Base-by-base conservation (phyloP, 2,113 vertebrate species). In the Nothocercus julius region DNA sequence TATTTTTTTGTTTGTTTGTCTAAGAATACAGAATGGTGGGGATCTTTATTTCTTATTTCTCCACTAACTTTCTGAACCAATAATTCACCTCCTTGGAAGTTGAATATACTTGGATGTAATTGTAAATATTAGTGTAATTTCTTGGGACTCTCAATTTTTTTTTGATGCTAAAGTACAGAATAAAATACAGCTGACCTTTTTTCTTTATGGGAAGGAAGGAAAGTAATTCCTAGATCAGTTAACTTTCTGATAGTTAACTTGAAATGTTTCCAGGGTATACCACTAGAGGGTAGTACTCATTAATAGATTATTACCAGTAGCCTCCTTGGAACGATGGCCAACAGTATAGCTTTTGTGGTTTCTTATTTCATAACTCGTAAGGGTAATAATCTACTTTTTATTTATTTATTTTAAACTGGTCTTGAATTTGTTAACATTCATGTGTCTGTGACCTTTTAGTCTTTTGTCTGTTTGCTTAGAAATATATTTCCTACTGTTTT, bases 271-370 rank as follows among this genome's bases (percentile, higher is more conserved):
- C 92, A 34, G 16, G 42, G 17, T 61, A 4, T 4, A 79, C 95
- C 95, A 82, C 92, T 89, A 96, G 95, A 93, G 90, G 95, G 95
- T 72, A 86, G 86, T 97, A 84, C 90, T 79, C 74, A 25, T 62
- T 93, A 81, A 38, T 34, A 54, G 49, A 73, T 89, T 25, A 0
- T 66, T 72, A 3, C 32, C 54, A 56, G 9, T 66, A n/a, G 4
- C 51, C 5, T 62, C 8, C 2, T 49, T 74, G 19, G 22, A 42
- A n/a, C 17, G 14, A 54, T 91, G 40, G 4, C 42, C 47, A 38
- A 0, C 28, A 24, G 3, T 2, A 21, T 67, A 34, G 38, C 10
- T 68, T 40, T 40, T 56, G 0, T 38, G 53, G 28, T 24, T 72
- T 30, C 6, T 77, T 62, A 12, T 72, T 78, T 85, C 34, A 21